A percentile compares a stretch with the other conserved stretches of the same genome.
Conservation (phyloP, 2,888 invertebrate species). For the Tenthredo notha region DNA sequence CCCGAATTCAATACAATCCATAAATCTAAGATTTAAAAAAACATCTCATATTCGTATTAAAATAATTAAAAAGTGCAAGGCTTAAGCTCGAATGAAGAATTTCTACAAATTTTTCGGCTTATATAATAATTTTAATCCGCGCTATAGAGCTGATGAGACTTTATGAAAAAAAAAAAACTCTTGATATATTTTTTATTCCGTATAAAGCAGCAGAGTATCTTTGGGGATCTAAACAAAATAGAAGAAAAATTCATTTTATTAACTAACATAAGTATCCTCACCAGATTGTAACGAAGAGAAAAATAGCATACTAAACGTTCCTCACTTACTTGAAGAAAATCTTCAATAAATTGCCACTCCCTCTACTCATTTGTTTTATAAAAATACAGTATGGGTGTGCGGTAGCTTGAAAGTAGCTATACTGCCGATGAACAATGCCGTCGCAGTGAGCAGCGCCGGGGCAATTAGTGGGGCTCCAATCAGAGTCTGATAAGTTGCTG, state of each 20-base stretch:
- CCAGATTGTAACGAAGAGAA: background rate
- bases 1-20: background rate
- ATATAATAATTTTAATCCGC: background rate
- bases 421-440: constrained; percentile 76
- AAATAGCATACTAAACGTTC: background rate
- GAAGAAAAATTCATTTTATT: background rate
- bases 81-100: constrained; percentile 16
- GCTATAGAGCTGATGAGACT: background rate
- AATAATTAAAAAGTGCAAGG: constrained; percentile 16
- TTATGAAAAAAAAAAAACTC: background rate
- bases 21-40: background rate
- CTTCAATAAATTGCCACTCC: constrained; percentile 9
- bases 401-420: constrained; percentile 76
- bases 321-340: background rate
- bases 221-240: background rate
- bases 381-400: constrained; percentile 77
- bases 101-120: background rate
- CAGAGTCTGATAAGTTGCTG: constrained; percentile 76
- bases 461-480: constrained; percentile 75
- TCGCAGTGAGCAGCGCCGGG: constrained; percentile 77
- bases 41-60: background rate
- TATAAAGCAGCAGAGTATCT: background rate
- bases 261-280: background rate
- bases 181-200: background rate
- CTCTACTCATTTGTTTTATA: constrained; percentile 65